Evolutionary conservation across 2,888 invertebrate species (phyloP), one percentile per base, ranked within the genome.

Genomic region (Hypolimnas misippus): DNA sequence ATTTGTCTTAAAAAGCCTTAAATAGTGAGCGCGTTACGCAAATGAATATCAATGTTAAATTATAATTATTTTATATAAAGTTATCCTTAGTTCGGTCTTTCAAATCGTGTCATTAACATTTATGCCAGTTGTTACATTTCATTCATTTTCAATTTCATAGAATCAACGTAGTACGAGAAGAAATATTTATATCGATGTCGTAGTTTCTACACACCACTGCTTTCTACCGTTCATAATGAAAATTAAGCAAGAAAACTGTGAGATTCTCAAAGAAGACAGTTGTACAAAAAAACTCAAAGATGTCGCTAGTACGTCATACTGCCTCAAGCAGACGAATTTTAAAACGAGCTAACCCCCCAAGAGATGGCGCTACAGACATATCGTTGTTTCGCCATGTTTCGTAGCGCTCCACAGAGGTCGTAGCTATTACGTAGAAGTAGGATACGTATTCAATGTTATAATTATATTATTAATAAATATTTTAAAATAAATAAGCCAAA

Each of bases 351-450:
- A 14, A 49, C 14, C 33, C n/a, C 17, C n/a, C 54, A 4, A 54
- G 16, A 60, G 59, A 60, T 54, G 59, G 59, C 59, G 59, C 59
- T 53, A 40, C 16, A 35, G 3, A 25, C 5, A 25, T 25, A 25
- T 5, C 8, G 10, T 44, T 2, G 10, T 17, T 19, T 44, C 17
- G 12, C n/a, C 4, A 51, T 7, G n/a, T 40, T 14, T 16, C 57
- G 40, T 51, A 51, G 51, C 25, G 16, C n/a, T 12, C 12, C 12
- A 12, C 35, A n/a, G 35, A n/a, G 16, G 16, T 35, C 46, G 59
- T 60, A 60, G 59, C 54, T 35, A 12, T 60, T 35, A 46, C 46
- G 53, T 60, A 60, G 59, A 40, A 17, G 14, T 7, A 52, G 3
- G 3, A 6, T 14, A 49, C 0, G 19, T 16, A 14, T 49, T 29